These are phyloP conservation scores for Oryzias woworae DNA, from an alignment of 2,113 vertebrate genomes.

Conservation along the genomic window DNA sequence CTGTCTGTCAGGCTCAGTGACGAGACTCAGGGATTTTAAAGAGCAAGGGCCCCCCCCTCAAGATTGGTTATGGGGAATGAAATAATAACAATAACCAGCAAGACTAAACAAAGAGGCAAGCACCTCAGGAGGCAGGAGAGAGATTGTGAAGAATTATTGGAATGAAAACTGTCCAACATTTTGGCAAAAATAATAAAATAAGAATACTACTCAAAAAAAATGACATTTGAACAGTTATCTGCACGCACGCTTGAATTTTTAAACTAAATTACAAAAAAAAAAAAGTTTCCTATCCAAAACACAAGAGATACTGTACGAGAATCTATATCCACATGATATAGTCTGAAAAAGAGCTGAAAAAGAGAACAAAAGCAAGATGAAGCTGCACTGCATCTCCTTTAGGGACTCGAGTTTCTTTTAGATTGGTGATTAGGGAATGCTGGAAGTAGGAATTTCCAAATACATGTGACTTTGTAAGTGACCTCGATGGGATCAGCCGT, in stretches of 20 bases:
- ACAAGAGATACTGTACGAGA: constrained; percentile 57
- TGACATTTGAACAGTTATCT: constrained; percentile 29
- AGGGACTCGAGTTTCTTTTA: constrained; percentile 68
- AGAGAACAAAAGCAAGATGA: constrained; percentile 67
- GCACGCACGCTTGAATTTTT: constrained; percentile 34
- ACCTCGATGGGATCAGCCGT: constrained; percentile 74
- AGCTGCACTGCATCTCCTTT: constrained; percentile 57
- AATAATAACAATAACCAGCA: constrained; percentile 74
- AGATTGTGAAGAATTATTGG: constrained; percentile 56
- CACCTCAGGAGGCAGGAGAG: constrained; percentile 46
- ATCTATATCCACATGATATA: constrained; percentile 63
- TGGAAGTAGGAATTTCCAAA: constrained; percentile 76
- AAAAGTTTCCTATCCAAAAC: constrained; percentile 41
- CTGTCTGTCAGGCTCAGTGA: constrained; percentile 85
- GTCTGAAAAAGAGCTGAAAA: constrained; percentile 70
- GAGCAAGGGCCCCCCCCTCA: constrained; percentile 64
- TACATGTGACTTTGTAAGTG: constrained; percentile 81
- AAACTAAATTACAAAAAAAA: constrained; percentile 32
- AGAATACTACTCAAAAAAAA: constrained; percentile 28
- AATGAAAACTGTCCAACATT: constrained; percentile 60
- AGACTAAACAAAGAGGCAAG: constrained; percentile 72
- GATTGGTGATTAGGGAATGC: constrained; percentile 78
- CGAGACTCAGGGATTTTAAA: constrained; percentile 80
- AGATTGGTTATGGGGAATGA: constrained; percentile 72
- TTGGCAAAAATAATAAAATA: constrained; percentile 69